Base-by-base conservation (phyloP, 2,888 invertebrate species). In the Mactromeris polynyma region DNA sequence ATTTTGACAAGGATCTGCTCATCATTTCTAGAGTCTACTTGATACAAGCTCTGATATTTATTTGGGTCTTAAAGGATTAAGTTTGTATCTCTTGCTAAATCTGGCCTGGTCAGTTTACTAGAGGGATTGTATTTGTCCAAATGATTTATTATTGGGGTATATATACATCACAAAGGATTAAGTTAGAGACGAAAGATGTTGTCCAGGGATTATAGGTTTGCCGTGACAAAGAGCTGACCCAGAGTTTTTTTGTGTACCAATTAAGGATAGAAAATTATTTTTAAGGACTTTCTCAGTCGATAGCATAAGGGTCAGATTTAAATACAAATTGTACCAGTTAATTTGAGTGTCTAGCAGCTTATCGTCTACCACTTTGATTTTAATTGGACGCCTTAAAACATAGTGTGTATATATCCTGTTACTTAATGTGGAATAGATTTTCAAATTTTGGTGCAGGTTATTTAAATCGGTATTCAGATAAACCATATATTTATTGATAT, bases 21-120 rank as follows among this genome's bases (percentile, higher is more conserved):
- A 14, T 19, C 33, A 73, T 73, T 36, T 36, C 11, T 73, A 1
- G 36, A 73, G 73, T 33, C 33, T 73, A 33, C 73, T 73, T 33
- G 4, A 19, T 36, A 73, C 73, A 73, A 73, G 73, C 33, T 73
- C 73, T 33, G n/a, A 46, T 83, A 81, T 87, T 87, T 82, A 51
- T 38, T 51, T 81, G 81, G 42, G 83, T 86, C 80, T 89, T 86
- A 83, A 88, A 73, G 86, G 89, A 89, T 89, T 86, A 86, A n/a
- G 38, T 26, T 26, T n/a, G 51, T 69, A 86, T 83, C 54, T 40
- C 40, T 51, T 42, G 19, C 46, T 80, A 85, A 89, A 83, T 83
- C 77, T 33, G 36, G 0, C 86, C 38, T 86, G 79, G 81, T 86
- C 86, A 86, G 77, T 86, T 38, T 42, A 77, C 73, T 1, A 73